Conservation (phyloP, 1,140 invertebrate species). For the Dendroctonus ponderosae region DNA sequence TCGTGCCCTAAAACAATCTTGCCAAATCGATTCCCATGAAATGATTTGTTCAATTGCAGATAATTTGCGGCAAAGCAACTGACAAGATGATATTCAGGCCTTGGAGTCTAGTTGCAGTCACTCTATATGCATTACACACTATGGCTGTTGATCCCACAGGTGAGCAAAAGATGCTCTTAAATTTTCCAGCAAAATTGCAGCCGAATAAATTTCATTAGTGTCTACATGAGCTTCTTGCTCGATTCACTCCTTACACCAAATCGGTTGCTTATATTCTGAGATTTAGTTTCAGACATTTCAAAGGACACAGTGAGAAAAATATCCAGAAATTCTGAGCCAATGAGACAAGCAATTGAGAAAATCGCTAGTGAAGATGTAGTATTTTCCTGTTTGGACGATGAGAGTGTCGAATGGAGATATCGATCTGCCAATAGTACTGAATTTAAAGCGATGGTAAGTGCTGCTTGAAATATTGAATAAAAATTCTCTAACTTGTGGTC, state of each 20-base stretch:
- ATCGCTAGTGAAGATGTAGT: constrained; percentile 10
- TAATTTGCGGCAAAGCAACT: constrained; percentile 7
- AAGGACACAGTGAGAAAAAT: background rate
- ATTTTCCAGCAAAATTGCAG: background rate
- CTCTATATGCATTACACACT: constrained; percentile 7
- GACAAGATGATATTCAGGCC: constrained; percentile 11
- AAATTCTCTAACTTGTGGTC: background rate
- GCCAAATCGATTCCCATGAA: background rate
- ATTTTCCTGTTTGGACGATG: constrained; percentile 14
- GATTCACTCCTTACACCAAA: no score
- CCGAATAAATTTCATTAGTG: background rate
- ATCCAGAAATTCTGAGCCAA: background rate
- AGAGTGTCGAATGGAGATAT: constrained; percentile 23
- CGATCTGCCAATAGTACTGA: constrained; percentile 7
- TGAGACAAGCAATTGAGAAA: background rate
- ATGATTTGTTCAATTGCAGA: constrained; percentile 11
- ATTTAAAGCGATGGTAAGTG: constrained; percentile 3
- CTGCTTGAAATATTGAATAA: constrained; percentile 1
- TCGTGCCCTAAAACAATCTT: no score
- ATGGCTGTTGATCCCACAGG: constrained; percentile 23
- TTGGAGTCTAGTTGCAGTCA: constrained; percentile 18
- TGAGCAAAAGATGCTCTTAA: background rate
- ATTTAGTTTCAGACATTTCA: constrained; percentile 6
- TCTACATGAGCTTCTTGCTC: no score
- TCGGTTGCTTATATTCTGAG: no score